These are phyloP conservation scores for Nylanderia fulva DNA, from an alignment of 1,140 invertebrate genomes.

Conservation along the genomic window DNA sequence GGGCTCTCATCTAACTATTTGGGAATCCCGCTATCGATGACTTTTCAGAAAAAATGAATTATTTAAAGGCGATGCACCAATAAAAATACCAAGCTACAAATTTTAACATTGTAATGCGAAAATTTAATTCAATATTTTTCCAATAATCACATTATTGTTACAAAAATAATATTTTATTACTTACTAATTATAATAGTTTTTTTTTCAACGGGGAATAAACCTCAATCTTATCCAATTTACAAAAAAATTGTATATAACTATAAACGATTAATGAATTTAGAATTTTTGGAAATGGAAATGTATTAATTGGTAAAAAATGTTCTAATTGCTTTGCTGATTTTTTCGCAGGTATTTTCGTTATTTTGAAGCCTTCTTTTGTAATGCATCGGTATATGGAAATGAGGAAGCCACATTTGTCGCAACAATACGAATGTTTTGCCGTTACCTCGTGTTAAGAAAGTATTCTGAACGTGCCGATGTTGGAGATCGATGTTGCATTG, in stretches of 20 bases:
- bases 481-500: conserved; percentile 67
- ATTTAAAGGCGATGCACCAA: neutral
- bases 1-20: conserved; percentile 39
- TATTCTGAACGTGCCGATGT: conserved; percentile 66
- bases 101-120: neutral
- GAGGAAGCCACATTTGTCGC: conserved; percentile 15
- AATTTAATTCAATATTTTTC: neutral
- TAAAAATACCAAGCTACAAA: neutral
- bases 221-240: neutral
- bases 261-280: neutral
- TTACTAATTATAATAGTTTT: neutral
- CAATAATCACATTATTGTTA: neutral
- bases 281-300: too few species aligned
- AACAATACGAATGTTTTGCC: neutral
- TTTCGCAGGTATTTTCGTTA: neutral
- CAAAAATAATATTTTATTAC: neutral
- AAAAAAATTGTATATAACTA: neutral
- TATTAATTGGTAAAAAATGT: too few species aligned
- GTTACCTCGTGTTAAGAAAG: conserved; percentile 10
- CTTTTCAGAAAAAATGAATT: neutral
- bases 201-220: neutral
- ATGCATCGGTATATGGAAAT: neutral
- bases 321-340: neutral
- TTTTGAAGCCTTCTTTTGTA: neutral
- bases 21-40: conserved; percentile 7